Conservation (phyloP, 2,888 invertebrate genomes). For the Megaustenia siamemsis region DNA sequence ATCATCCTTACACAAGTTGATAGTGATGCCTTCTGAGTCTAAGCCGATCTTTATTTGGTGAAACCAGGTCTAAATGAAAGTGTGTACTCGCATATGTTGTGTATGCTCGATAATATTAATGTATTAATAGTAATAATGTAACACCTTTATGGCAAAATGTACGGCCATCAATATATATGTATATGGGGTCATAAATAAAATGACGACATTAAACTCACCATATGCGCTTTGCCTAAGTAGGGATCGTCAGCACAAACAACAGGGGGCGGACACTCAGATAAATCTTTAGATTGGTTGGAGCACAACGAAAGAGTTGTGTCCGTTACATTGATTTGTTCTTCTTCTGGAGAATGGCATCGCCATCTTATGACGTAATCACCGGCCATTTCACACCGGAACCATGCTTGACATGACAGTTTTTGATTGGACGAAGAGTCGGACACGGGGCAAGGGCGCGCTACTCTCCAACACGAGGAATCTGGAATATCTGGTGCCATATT, state of each 20-base stretch:
- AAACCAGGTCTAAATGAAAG: no score
- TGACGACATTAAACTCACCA: slow-evolving; percentile 9
- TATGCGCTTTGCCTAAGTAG: not conserved
- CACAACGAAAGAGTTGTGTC: not conserved
- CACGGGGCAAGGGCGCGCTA: slow-evolving; percentile 18
- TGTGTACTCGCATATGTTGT: no score
- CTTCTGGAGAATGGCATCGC: slow-evolving; percentile 60
- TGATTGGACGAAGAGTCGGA: not conserved
- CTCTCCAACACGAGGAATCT: slow-evolving; percentile 27
- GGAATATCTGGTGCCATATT: not conserved
- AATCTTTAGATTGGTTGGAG: not conserved
- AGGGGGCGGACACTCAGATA: slow-evolving; percentile 44
- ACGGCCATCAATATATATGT: not conserved
- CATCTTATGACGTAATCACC: slow-evolving; percentile 73
- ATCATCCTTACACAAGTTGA: no score
- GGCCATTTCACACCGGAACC: slow-evolving; percentile 67
- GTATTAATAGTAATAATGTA: no score
- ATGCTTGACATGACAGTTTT: slow-evolving; percentile 29
- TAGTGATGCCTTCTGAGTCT: no score
- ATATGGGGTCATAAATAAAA: not conserved
- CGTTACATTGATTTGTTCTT: slow-evolving; percentile 8
- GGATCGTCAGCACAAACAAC: slow-evolving; percentile 43
- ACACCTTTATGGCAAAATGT: no score
- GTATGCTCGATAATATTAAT: no score
- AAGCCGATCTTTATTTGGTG: no score